These are phyloP conservation scores for Formica aserva DNA, from an alignment of 2,888 invertebrate species.

Conservation along the genomic window DNA sequence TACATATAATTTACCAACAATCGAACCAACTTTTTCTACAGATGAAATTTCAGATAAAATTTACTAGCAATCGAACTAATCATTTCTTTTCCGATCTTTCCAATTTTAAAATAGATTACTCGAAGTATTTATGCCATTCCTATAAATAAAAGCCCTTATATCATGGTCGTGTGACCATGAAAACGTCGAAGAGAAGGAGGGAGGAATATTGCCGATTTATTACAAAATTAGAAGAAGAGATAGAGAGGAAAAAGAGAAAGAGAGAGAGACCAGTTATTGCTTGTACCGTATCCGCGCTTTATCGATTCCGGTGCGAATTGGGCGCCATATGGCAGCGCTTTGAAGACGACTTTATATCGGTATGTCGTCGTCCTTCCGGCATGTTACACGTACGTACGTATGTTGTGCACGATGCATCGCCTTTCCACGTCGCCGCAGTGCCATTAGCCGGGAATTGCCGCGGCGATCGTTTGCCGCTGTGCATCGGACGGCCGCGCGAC, in stretches of 20 bases:
- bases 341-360: slow-evolving; percentile 55
- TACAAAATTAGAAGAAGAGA: not conserved
- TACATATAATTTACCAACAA: slow-evolving; percentile 32
- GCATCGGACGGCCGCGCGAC: slow-evolving; percentile 58
- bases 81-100: not conserved
- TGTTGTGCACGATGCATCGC: slow-evolving; percentile 54
- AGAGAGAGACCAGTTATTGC: slow-evolving; percentile 30
- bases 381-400: slow-evolving; percentile 33
- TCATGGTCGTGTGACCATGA: not conserved
- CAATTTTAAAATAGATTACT: not conserved
- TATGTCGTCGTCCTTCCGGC: slow-evolving; percentile 48
- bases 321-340: slow-evolving; percentile 54
- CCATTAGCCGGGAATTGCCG: slow-evolving; percentile 70
- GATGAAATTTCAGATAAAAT: slow-evolving; percentile 20
- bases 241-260: not conserved
- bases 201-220: slow-evolving; percentile 29
- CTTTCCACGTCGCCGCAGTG: slow-evolving; percentile 72
- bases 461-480: slow-evolving; percentile 66
- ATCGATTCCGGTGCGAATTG: slow-evolving; percentile 50
- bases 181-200: not conserved
- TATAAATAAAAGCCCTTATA: not conserved
- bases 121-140: not conserved
- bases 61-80: not conserved
- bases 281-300: slow-evolving; percentile 34
- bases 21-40: not conserved